These are phyloP conservation scores for Anas bahamensis DNA, from an alignment of 2,797 vertebrate species.

Conservation along the genomic window DNA sequence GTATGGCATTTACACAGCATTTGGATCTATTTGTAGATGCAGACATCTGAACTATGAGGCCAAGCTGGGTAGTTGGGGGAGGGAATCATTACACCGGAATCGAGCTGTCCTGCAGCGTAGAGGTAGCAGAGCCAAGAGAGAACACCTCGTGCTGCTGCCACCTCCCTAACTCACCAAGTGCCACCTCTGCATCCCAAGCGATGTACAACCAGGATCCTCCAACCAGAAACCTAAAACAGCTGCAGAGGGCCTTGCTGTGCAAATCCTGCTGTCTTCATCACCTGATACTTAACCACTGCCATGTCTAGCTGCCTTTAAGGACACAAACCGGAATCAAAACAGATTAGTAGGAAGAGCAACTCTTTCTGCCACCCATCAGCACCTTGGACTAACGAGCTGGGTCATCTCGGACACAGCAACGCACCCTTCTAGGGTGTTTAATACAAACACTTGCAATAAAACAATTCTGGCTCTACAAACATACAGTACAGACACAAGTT, in stretches of 20 bases:
- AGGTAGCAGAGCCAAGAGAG: background rate
- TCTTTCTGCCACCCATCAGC: background rate
- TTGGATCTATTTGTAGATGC: background rate
- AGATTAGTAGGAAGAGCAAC: background rate
- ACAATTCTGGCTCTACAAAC: background rate
- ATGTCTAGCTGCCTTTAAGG: background rate
- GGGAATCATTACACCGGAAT: background rate
- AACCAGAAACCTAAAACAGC: background rate
- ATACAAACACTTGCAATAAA: background rate
- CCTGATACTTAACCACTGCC: background rate
- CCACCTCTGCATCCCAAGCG: accelerated
- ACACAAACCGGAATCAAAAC: background rate
- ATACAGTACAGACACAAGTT: background rate
- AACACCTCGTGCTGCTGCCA: background rate
- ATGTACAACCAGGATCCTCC: background rate
- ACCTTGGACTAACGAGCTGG: background rate
- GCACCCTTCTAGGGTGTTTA: background rate
- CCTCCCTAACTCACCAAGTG: background rate
- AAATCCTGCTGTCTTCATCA: background rate
- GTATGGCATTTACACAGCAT: background rate
- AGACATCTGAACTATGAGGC: background rate
- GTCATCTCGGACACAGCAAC: accelerated
- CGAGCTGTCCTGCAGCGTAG: background rate
- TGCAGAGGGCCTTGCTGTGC: no score
- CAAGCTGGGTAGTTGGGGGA: background rate